Evolutionary conservation across 2,888 invertebrate species (phyloP).

Genomic region (Andrena hattorfiana): DNA sequence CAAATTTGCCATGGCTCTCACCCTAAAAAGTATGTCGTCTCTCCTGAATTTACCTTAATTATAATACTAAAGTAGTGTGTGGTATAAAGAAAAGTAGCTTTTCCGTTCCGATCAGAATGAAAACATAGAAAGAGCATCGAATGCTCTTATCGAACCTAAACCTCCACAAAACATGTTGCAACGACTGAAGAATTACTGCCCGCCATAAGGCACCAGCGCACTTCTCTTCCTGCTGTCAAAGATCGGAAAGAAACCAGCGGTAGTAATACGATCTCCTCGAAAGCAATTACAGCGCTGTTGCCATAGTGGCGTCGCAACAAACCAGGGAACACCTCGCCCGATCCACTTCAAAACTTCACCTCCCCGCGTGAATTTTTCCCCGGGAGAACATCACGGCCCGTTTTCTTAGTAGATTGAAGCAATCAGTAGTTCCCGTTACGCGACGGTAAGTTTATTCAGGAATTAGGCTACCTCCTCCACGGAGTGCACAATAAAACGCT

Average conservation of each 20-base stretch:
- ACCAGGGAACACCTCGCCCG: neutral
- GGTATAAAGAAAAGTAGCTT: too few relatives aligned
- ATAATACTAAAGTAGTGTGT: too few relatives aligned
- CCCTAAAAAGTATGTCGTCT: too few relatives aligned
- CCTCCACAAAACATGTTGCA: too few relatives aligned
- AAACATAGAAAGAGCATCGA: too few relatives aligned
- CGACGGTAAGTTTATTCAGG: neutral
- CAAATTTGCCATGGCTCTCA: too few relatives aligned
- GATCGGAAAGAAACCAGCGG: neutral
- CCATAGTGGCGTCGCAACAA: neutral
- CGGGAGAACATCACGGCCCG: neutral
- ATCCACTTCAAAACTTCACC: neutral
- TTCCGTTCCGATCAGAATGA: too few relatives aligned
- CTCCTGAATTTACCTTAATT: too few relatives aligned
- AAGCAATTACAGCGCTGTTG: constrained; percentile 4
- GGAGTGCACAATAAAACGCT: neutral
- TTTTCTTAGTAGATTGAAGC: constrained; percentile 4
- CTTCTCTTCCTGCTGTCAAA: too few relatives aligned
- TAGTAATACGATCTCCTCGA: neutral
- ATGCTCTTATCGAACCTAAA: too few relatives aligned
- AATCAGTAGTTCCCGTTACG: neutral
- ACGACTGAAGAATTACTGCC: too few relatives aligned
- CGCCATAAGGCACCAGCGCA: too few relatives aligned
- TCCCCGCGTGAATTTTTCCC: neutral
- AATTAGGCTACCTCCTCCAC: neutral